Base-by-base conservation (phyloP, 2,888 invertebrate genomes). In the Caenorhabditis sp. region DNA sequence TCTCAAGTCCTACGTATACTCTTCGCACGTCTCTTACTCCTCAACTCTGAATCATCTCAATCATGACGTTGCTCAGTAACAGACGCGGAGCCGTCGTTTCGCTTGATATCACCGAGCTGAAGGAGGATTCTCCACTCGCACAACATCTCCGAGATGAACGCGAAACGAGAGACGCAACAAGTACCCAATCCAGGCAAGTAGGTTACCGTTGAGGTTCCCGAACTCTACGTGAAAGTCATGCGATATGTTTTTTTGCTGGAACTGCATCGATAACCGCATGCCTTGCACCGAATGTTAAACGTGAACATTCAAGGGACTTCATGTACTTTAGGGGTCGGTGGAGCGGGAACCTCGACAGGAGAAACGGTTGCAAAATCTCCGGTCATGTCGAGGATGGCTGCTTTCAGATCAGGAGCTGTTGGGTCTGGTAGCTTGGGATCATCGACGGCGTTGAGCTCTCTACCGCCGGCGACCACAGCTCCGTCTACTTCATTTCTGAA, bases 321-420 rank as follows among this genome's bases (percentile, higher is more conserved):
- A 28, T n/a, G 24, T 54, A 41, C 70, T 56, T 59, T 58, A 59
- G 58, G 69, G 28, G 28, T 12, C 41, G 41, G 41, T 6, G 56
- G 68, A 14, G 24, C 2, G 41, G 69, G 35, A 31, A 22, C 66
- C 14, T 26, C 61, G 1, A 24, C 61, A 1, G 61, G 63, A 63
- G 26, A 35, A 19, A 22, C 31, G 14, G 7, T 8, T 54, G 22
- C 68, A 6, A 66, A 49, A 38, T 14, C 51, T 22, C 24, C 41
- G 5, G 58, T 70, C 16, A 44, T 64, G n/a, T 28, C 56, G 2
- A 64, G 28, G 16, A 47, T 56, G 26, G 75, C 56, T 2, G 66
- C 75, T 1, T 75, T 75, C 66, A 64, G 58, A 38, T 26, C 38
- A 8, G 75, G 75, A 44, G 24, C 26, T 31, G 14, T 75, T 3